Conservation (phyloP, 2,113 vertebrate species). For the Coturnix japonica region DNA sequence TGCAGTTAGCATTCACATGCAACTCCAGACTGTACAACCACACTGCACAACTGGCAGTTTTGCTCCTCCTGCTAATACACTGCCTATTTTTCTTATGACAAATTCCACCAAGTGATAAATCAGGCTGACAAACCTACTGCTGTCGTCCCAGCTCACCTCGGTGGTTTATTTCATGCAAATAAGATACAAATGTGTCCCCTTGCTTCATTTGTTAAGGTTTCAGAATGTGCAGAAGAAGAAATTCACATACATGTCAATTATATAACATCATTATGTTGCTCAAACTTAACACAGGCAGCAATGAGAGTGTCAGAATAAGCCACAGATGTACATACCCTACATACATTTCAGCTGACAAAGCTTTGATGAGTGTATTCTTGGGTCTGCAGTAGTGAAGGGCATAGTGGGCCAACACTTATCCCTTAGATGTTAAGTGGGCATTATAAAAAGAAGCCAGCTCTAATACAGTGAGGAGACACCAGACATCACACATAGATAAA, state of each 20-base stretch:
- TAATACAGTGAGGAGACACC: not conserved
- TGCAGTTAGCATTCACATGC: conserved; percentile 16
- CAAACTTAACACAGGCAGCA: not conserved
- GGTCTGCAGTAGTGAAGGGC: not conserved
- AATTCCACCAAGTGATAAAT: conserved; percentile 57
- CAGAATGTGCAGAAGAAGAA: not conserved
- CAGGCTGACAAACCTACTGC: conserved; percentile 15
- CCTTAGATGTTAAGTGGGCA: not conserved
- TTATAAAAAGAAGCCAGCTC: not conserved
- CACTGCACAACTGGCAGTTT: conserved; percentile 40
- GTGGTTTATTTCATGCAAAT: not conserved
- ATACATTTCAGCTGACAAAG: not conserved
- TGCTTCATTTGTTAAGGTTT: not conserved
- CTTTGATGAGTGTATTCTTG: not conserved
- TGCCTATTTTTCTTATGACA: conserved; percentile 61
- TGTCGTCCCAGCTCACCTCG: conserved; percentile 1
- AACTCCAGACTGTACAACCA: conserved; percentile 18
- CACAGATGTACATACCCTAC: not conserved
- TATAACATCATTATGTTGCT: not conserved
- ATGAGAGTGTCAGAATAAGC: not conserved
- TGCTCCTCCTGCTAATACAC: conserved; percentile 52
- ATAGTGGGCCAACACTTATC: not conserved
- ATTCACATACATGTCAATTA: not conserved
- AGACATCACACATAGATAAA: not conserved
- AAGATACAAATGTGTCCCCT: not conserved